Conservation (phyloP, 2,797 vertebrate genomes). For the Dromococcyx pavoninus region DNA sequence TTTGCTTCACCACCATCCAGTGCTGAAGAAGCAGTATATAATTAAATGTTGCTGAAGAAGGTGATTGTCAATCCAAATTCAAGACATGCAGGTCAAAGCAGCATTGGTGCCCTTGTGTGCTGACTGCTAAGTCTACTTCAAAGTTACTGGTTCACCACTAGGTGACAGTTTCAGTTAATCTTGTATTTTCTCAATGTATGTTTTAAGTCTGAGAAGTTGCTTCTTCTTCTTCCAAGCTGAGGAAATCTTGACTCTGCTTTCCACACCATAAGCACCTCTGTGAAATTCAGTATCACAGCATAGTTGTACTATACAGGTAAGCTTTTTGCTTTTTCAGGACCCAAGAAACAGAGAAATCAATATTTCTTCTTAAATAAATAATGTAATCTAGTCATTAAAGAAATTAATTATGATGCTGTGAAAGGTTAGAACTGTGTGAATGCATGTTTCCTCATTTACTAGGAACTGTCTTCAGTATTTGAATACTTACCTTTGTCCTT, state of each 20-base stretch:
- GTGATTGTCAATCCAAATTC: background rate
- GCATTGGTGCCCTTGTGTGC: background rate
- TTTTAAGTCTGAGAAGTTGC: background rate
- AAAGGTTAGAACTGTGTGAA: background rate
- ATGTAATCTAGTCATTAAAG: background rate
- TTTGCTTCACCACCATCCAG: background rate
- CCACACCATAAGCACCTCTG: background rate
- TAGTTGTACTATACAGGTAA: background rate
- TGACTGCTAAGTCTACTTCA: background rate
- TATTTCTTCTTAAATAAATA: background rate
- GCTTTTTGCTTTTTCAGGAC: background rate
- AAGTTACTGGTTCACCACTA: background rate
- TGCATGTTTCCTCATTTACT: background rate
- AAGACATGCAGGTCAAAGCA: background rate
- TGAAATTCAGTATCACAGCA: background rate
- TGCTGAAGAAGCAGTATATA: background rate
- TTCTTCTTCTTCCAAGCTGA: background rate
- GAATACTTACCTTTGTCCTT: background rate
- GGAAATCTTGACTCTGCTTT: background rate
- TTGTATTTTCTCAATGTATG: background rate
- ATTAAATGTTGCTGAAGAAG: slow-evolving; percentile 12
- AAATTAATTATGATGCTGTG: background rate
- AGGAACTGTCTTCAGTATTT: background rate
- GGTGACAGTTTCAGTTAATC: background rate
- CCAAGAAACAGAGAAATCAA: background rate